These are phyloP conservation scores for Furcifer pardalis DNA, from an alignment of 2,797 vertebrate species.

Conservation along the genomic window DNA sequence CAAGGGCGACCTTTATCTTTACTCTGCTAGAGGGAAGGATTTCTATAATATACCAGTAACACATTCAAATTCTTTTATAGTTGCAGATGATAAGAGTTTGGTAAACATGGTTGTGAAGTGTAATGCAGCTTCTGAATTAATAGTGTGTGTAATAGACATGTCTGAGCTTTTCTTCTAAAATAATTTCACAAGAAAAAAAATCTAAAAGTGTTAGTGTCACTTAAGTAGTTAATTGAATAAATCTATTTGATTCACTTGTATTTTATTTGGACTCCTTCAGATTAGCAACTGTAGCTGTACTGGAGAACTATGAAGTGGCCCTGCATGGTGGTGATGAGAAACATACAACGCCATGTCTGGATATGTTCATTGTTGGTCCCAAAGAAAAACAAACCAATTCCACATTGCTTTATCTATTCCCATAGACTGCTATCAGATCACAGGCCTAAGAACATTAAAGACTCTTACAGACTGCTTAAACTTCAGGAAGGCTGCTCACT, in stretches of 20 bases:
- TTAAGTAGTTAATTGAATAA: neutral
- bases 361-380: constrained; percentile 41
- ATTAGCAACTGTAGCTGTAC: constrained; percentile 56
- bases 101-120: neutral
- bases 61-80: constrained; percentile 5
- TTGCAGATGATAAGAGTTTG: neutral
- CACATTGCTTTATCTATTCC: constrained; percentile 33
- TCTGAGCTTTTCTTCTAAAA: neutral
- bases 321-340: constrained; percentile 45
- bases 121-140: neutral
- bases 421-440: constrained; percentile 62
- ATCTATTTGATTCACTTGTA: constrained; percentile 7
- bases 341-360: constrained; percentile 47
- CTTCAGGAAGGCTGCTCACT: constrained; percentile 81
- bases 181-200: neutral
- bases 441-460: constrained; percentile 61
- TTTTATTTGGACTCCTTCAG: constrained; percentile 17
- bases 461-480: constrained; percentile 86
- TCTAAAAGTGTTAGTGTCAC: neutral
- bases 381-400: constrained; percentile 42
- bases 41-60: too few relatives aligned
- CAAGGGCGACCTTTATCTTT: too few relatives aligned
- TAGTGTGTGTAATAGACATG: neutral
- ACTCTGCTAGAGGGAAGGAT: too few relatives aligned
- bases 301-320: constrained; percentile 45